Evolutionary conservation across 2,797 vertebrate species (phyloP).

Genomic region (Gallirallus australis): DNA sequence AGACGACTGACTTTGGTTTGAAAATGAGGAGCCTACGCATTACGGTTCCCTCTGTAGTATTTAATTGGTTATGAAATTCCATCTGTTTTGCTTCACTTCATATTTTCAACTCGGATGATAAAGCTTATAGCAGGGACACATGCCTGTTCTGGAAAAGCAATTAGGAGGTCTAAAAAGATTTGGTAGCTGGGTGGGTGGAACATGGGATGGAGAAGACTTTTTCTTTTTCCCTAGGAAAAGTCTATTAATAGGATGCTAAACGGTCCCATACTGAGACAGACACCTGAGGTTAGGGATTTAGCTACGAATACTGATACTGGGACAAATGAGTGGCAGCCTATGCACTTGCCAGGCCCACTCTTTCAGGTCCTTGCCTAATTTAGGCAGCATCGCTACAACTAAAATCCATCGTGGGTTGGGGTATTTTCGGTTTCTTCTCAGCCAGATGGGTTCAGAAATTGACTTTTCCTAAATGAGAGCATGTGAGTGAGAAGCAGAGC

Average conservation of each 20-base stretch:
- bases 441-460: neutral
- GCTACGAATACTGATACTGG: neutral
- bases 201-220: neutral
- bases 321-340: neutral
- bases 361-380: neutral
- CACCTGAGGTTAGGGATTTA: neutral
- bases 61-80: slow-evolving; percentile 57
- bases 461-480: neutral
- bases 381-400: neutral
- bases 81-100: slow-evolving; percentile 43
- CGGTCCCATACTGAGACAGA: neutral
- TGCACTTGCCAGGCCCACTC: neutral
- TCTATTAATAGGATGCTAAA: neutral
- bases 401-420: neutral
- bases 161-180: neutral
- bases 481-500: neutral
- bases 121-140: neutral
- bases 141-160: neutral
- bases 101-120: neutral
- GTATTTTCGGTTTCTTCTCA: neutral
- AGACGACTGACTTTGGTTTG: neutral
- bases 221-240: neutral
- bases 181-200: neutral
- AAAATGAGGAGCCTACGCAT: neutral
- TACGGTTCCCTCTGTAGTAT: neutral